phyloP scores from a whole-genome alignment of 1,140 invertebrate species.

The Drosophila arizonae region DNA sequence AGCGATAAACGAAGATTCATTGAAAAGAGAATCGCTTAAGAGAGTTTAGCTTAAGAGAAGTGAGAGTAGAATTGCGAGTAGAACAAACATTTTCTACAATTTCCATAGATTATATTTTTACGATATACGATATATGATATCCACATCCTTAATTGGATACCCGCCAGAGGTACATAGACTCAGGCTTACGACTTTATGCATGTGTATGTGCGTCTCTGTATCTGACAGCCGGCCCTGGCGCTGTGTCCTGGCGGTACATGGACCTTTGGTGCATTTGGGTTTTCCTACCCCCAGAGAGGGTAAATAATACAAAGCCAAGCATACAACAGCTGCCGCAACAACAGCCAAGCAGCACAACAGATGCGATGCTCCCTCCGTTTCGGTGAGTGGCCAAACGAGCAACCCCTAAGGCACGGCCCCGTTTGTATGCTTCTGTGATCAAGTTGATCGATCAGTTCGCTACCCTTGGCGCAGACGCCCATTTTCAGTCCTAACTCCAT shows the following conservation, averaged over 20 bases:
- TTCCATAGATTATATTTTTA: too few species aligned
- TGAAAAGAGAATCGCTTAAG: too few species aligned
- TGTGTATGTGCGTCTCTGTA: not conserved
- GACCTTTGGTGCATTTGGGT: conserved; percentile 40
- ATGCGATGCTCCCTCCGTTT: conserved; percentile 48
- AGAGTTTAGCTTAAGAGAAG: too few species aligned
- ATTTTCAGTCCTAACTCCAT: conserved; percentile 61
- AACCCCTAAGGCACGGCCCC: conserved; percentile 59
- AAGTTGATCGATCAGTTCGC: conserved; percentile 75
- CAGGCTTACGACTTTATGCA: too few species aligned
- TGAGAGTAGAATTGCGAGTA: too few species aligned
- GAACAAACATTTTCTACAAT: too few species aligned
- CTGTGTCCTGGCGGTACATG: not conserved
- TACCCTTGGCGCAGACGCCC: conserved; percentile 65
- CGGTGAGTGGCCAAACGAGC: conserved; percentile 48
- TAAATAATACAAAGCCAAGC: conserved; percentile 16
- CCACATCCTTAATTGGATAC: conserved; percentile 24
- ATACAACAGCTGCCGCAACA: conserved; percentile 59
- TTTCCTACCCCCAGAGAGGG: conserved; percentile 57
- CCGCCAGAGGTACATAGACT: not conserved
- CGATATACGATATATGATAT: not conserved
- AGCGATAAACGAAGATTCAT: too few species aligned
- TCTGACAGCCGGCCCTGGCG: conserved; percentile 18
- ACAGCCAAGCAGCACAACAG: conserved; percentile 14
- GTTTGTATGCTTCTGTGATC: conserved; percentile 66